Evolutionary conservation across 2,797 vertebrate species (phyloP).

Genomic region (Hapalemur alaotrensis): DNA sequence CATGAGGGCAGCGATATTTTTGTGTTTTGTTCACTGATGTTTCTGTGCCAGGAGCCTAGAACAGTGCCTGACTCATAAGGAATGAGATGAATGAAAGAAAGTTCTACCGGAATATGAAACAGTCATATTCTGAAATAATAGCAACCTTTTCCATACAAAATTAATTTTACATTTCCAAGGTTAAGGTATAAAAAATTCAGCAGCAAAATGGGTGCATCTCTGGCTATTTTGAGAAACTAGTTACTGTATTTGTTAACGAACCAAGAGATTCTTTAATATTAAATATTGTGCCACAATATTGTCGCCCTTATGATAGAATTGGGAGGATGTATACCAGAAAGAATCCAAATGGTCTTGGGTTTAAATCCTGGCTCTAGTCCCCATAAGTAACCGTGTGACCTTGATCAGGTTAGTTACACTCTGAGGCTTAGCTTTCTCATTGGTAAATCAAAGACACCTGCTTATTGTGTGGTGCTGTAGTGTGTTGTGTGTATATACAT

Average conservation of each 20-base stretch:
- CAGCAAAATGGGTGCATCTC: background rate
- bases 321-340: background rate
- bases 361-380: background rate
- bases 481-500: background rate
- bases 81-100: background rate
- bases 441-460: background rate
- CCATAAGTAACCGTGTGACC: background rate
- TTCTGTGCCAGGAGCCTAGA: background rate
- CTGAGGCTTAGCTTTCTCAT: background rate
- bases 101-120: background rate
- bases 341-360: background rate
- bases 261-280: background rate
- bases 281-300: background rate
- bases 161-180: background rate
- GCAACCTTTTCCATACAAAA: background rate
- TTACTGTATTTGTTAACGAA: background rate
- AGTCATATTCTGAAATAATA: background rate
- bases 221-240: background rate
- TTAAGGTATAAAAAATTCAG: background rate
- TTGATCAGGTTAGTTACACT: background rate
- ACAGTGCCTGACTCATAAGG: background rate
- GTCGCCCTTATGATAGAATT: background rate
- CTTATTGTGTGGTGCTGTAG: background rate
- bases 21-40: background rate
- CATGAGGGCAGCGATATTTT: background rate